Conservation (phyloP, 2,113 vertebrate species). For the Sula dactylatra region DNA sequence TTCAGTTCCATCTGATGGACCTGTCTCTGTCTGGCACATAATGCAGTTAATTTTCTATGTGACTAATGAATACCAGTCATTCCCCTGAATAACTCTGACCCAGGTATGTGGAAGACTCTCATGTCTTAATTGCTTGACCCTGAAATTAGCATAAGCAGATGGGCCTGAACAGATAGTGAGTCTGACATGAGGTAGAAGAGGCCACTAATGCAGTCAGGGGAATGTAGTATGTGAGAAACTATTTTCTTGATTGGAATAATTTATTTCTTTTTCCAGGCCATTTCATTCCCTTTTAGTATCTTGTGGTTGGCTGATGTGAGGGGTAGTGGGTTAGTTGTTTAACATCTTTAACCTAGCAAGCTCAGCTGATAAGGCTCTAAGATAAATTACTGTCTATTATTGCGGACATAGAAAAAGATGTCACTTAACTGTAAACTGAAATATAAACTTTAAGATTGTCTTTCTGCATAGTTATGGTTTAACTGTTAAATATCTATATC, state of each 20-base stretch:
- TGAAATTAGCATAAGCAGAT: conserved; percentile 14
- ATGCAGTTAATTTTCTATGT: neutral
- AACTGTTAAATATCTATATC: neutral
- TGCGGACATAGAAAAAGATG: neutral
- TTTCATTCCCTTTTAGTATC: neutral
- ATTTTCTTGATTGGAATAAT: neutral
- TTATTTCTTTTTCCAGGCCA: neutral
- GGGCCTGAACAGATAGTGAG: neutral
- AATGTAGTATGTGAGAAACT: neutral
- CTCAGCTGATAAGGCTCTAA: neutral
- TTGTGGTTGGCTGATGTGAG: neutral
- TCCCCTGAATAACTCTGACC: neutral
- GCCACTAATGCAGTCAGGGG: neutral
- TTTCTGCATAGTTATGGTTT: neutral
- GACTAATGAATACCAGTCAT: neutral
- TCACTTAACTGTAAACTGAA: neutral
- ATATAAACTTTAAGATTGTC: neutral
- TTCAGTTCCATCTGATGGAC: neutral
- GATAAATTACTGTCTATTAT: neutral
- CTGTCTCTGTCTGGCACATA: neutral
- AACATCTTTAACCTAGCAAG: neutral
- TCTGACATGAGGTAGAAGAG: neutral
- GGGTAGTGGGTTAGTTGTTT: neutral
- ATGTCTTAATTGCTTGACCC: conserved; percentile 7
- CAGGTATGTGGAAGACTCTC: neutral